phyloP scores from a whole-genome alignment of 2,113 vertebrate genomes.

The Callionymus lyra region DNA sequence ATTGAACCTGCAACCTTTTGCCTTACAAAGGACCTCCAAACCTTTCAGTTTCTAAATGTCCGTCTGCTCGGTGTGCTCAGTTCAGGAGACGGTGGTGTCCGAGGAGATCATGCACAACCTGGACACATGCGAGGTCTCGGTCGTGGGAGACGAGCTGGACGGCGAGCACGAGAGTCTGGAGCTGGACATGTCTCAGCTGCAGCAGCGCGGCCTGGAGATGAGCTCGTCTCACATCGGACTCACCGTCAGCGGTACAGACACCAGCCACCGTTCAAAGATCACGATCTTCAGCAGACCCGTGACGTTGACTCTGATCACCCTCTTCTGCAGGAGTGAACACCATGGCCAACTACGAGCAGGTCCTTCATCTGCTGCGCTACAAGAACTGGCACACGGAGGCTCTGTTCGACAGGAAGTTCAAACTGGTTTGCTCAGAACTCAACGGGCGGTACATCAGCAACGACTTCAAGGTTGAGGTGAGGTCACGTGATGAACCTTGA shows the following conservation, averaged over 20 bases:
- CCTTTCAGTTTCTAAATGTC: constrained; percentile 1
- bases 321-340: constrained; percentile 78
- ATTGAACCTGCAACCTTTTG: too few species aligned
- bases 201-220: constrained; percentile 84
- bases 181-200: constrained; percentile 75
- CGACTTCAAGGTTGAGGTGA: constrained; percentile 91
- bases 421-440: constrained; percentile 88
- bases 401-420: constrained; percentile 92
- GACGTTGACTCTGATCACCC: constrained; percentile 4
- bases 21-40: too few species aligned
- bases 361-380: constrained; percentile 83
- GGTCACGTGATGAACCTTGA: constrained; percentile 12
- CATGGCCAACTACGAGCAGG: constrained; percentile 91
- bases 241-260: constrained; percentile 76
- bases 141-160: constrained; percentile 84
- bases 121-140: constrained; percentile 87
- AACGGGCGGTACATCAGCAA: constrained; percentile 97
- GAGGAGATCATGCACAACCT: constrained; percentile 98
- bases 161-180: constrained; percentile 88
- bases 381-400: constrained; percentile 85
- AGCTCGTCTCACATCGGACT: constrained; percentile 82
- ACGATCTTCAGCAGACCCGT: not conserved
- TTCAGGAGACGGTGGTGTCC: constrained; percentile 93
- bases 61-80: too few species aligned
- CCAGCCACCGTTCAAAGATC: not conserved